phyloP scores from a whole-genome alignment of 2,797 vertebrate species.

The Siniperca scherzeri region DNA sequence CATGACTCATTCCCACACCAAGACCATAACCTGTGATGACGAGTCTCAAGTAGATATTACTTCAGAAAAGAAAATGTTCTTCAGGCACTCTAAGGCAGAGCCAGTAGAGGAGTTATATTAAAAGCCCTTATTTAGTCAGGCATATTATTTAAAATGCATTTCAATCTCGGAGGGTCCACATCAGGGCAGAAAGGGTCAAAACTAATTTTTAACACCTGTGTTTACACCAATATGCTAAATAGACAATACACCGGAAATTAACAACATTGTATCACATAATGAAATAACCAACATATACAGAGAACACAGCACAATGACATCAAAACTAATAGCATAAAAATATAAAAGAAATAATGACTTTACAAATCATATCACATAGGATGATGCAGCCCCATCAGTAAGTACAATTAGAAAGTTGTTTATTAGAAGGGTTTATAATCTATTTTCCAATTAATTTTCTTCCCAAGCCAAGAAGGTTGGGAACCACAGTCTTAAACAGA shows the following conservation, averaged over 20 bases:
- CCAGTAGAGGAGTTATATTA: neutral
- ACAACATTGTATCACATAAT: neutral
- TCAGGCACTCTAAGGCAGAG: neutral
- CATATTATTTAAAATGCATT: neutral
- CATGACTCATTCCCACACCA: neutral
- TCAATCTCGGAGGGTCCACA: neutral
- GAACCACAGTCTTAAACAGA: neutral
- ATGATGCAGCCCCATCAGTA: neutral
- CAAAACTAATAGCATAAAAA: neutral
- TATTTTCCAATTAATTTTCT: neutral
- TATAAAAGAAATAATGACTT: neutral
- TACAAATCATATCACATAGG: neutral
- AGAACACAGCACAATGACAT: neutral
- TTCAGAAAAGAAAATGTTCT: neutral
- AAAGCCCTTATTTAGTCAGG: neutral
- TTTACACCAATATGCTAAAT: neutral
- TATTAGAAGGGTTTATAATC: neutral
- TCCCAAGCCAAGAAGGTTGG: neutral
- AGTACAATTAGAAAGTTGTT: neutral
- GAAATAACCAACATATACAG: neutral
- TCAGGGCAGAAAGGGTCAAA: neutral
- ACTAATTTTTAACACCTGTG: neutral
- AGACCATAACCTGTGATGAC: neutral
- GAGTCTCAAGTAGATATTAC: neutral
- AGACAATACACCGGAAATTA: neutral